A percentile compares a stretch with the other conserved stretches of the same genome.
Evolutionary conservation across 2,888 invertebrate genomes (phyloP).

Genomic region (Brachycybe producta): DNA sequence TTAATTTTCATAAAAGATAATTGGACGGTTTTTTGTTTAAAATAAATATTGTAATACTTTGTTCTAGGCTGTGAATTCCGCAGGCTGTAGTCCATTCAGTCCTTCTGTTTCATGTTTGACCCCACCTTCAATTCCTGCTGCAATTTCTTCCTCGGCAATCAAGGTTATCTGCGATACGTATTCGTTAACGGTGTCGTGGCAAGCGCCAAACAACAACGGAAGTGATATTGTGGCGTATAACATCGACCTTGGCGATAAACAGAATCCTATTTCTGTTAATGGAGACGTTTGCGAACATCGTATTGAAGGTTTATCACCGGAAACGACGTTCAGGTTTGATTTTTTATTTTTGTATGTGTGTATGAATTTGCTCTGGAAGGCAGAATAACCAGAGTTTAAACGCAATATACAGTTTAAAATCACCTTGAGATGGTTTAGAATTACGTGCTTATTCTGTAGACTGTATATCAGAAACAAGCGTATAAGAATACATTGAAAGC

Average conservation of each 20-base stretch:
- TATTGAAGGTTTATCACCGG: constrained; percentile 57
- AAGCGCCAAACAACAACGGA: constrained; percentile 59
- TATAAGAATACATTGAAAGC: no score
- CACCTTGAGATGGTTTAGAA: no score
- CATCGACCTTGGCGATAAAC: constrained; percentile 51
- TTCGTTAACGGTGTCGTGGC: constrained; percentile 57
- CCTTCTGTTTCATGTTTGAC: constrained; percentile 51
- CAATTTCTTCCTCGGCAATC: constrained; percentile 39
- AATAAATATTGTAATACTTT: constrained; percentile 9
- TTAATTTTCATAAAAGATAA: constrained; percentile 5
- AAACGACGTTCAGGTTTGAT: constrained; percentile 53
- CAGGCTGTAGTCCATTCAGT: constrained; percentile 66
- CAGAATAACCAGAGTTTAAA: no score
- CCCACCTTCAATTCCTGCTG: constrained; percentile 65
- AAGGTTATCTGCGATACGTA: constrained; percentile 48
- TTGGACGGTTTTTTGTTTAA: constrained; percentile 3
- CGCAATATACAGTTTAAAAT: no score
- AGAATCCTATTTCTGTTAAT: constrained; percentile 30
- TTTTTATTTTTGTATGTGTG: constrained; percentile 9
- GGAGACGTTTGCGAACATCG: constrained; percentile 47
- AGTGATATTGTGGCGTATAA: constrained; percentile 61
- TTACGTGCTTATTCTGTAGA: no score
- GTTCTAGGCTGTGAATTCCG: constrained; percentile 57
- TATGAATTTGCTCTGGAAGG: no score
- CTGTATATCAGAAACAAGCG: no score